Percentiles rank a stretch among this genome's conserved stretches.
These are phyloP conservation scores for Lepidurus apus DNA, from an alignment of 1,140 invertebrate species.

Conservation along the genomic window DNA sequence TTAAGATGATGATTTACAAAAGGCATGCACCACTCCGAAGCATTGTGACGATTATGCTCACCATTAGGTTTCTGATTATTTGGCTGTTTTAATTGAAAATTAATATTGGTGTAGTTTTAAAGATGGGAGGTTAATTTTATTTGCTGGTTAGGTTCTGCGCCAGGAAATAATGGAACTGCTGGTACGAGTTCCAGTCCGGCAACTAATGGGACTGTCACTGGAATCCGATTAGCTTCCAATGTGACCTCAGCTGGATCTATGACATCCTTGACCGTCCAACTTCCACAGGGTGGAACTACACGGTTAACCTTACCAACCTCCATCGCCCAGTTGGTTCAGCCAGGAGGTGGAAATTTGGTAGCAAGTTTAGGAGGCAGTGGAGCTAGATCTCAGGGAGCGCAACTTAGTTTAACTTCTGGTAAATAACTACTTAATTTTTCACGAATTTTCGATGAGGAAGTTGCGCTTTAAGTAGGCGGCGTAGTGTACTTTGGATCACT, in stretches of 20 bases:
- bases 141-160: not conserved
- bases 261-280: not conserved
- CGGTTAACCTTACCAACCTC: conserved; percentile 14
- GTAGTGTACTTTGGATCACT: not conserved
- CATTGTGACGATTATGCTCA: conserved; percentile 17
- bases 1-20: not conserved
- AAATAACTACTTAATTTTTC: not conserved
- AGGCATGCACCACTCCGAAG: conserved; percentile 20
- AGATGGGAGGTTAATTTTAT: not conserved
- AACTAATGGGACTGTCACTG: not conserved
- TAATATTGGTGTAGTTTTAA: not conserved
- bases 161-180: not conserved
- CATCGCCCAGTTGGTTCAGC: conserved; percentile 13
- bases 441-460: not conserved
- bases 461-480: conserved; percentile 12
- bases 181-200: conserved; percentile 1
- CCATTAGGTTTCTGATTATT: not conserved
- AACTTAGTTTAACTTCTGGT: not conserved
- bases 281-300: not conserved
- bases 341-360: not conserved
- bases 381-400: not conserved
- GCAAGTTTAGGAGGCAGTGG: not conserved
- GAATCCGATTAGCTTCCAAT: not conserved
- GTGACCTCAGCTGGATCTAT: not conserved
- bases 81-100: not conserved